phyloP scores from a whole-genome alignment of 1,140 invertebrate species.

The Dinoponera quadriceps region DNA sequence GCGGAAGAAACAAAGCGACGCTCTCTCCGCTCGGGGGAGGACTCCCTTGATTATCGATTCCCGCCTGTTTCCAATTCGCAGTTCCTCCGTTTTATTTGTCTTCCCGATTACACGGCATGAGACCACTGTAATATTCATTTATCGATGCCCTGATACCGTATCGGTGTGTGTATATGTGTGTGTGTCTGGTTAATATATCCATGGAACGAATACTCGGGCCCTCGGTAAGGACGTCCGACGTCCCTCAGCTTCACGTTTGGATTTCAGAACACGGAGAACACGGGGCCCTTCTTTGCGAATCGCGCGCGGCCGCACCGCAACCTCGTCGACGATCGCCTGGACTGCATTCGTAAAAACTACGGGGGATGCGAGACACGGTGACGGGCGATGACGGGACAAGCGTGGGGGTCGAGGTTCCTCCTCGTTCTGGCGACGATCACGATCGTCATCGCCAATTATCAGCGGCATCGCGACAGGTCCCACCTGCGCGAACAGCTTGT shows the following conservation, averaged over 20 bases:
- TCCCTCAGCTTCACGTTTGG: slow-evolving; percentile 59
- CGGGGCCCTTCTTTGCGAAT: neutral
- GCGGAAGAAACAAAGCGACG: neutral
- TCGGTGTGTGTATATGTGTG: neutral
- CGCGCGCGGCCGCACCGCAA: slow-evolving; percentile 20
- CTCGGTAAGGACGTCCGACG: neutral
- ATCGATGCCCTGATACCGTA: no score
- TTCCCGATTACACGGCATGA: neutral
- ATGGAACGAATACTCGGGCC: neutral
- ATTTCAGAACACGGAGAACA: slow-evolving; percentile 49
- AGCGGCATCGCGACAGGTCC: slow-evolving; percentile 76
- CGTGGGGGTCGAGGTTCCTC: slow-evolving; percentile 81
- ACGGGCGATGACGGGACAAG: slow-evolving; percentile 80
- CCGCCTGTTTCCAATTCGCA: neutral
- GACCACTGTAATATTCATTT: neutral
- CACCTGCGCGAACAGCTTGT: slow-evolving; percentile 71
- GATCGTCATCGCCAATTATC: slow-evolving; percentile 81
- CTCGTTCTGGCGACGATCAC: slow-evolving; percentile 79
- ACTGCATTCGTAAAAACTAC: slow-evolving; percentile 63
- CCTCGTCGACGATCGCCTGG: slow-evolving; percentile 30
- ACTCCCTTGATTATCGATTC: neutral
- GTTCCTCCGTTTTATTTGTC: neutral
- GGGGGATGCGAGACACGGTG: slow-evolving; percentile 81
- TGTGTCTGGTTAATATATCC: neutral
- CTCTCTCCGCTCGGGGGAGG: neutral